Evolutionary conservation across 2,797 vertebrate species (phyloP).

Genomic region (Dicrostonyx torquatus): DNA sequence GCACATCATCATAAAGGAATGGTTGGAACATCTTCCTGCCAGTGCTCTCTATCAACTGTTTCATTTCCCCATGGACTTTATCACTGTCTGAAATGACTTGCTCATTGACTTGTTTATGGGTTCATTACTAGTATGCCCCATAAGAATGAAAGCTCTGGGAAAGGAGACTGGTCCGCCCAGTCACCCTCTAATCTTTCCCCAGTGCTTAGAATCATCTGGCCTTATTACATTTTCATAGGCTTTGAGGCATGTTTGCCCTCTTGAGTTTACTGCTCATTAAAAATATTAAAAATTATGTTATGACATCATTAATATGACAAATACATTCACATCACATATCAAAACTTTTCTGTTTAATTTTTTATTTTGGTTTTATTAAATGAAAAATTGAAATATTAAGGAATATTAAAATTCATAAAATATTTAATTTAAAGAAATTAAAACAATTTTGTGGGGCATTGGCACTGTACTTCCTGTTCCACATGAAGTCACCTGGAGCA

Average conservation of each 20-base stretch:
- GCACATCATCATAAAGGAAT: neutral
- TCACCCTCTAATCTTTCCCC: neutral
- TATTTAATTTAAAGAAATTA: neutral
- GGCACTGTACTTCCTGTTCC: neutral
- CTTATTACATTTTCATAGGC: neutral
- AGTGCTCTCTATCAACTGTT: neutral
- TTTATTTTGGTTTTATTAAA: neutral
- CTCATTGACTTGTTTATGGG: conserved; percentile 5
- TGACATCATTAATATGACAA: neutral
- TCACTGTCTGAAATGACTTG: neutral
- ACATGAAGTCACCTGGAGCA: neutral
- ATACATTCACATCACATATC: conserved; percentile 8
- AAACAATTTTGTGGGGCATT: neutral
- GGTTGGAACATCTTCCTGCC: neutral
- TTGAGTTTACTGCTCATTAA: neutral
- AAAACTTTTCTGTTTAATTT: conserved; percentile 23
- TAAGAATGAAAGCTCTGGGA: neutral
- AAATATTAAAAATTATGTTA: conserved; percentile 6
- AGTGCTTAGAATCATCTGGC: neutral
- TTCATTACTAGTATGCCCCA: neutral
- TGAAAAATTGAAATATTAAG: neutral
- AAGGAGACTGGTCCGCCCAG: neutral
- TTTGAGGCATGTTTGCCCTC: neutral
- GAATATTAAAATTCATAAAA: neutral
- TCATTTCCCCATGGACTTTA: conserved; percentile 20